Conservation (phyloP, 1,140 invertebrate species). For the Colletes gigas region DNA sequence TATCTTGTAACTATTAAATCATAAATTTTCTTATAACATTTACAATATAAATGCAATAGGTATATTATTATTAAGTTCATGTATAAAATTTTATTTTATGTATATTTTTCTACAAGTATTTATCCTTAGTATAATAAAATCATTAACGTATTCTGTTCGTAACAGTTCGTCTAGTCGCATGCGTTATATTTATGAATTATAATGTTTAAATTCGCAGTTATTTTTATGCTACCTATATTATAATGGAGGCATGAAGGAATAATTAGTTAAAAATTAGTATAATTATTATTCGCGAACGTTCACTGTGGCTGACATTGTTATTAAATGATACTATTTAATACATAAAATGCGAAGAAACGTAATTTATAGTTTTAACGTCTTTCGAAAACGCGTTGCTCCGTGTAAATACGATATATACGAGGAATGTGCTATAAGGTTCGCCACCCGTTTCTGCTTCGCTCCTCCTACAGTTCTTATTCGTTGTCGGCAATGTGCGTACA, state of each 20-base stretch:
- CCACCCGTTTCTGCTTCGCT: slow-evolving; percentile 12
- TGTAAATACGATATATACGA: slow-evolving; percentile 16
- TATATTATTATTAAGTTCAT: too few relatives aligned
- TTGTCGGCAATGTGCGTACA: not conserved
- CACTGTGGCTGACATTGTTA: not conserved
- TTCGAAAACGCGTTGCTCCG: slow-evolving; percentile 1
- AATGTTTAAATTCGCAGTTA: too few relatives aligned
- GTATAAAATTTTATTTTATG: too few relatives aligned
- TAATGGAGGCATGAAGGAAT: not conserved
- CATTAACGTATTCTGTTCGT: too few relatives aligned
- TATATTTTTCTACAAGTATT: too few relatives aligned
- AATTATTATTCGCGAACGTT: not conserved
- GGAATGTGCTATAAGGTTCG: slow-evolving; percentile 8
- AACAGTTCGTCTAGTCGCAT: too few relatives aligned
- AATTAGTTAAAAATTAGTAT: not conserved
- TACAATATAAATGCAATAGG: not conserved
- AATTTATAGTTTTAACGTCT: not conserved
- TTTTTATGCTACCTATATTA: too few relatives aligned
- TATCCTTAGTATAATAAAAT: too few relatives aligned
- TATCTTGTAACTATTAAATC: too few relatives aligned
- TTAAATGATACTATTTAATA: not conserved
- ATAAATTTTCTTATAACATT: not conserved
- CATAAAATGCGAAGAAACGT: not conserved
- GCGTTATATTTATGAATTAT: too few relatives aligned
- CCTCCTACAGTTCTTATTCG: slow-evolving; percentile 18